Evolutionary conservation across 1,140 invertebrate species (phyloP).

Genomic region (Drosophila carrolli): DNA sequence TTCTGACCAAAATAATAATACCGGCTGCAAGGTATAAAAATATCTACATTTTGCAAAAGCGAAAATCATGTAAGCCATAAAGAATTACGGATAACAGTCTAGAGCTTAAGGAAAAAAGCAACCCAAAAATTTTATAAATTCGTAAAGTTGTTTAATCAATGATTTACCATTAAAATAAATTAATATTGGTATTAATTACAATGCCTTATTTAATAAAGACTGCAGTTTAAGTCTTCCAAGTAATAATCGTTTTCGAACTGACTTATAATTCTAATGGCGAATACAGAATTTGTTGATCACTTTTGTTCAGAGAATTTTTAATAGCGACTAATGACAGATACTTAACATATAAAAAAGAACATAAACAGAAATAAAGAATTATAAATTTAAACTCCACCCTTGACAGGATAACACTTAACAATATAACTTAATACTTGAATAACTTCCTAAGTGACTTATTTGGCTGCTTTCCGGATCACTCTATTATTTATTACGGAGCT

Average conservation of each 20-base stretch:
- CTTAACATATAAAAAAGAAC: neutral
- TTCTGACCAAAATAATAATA: too few species aligned
- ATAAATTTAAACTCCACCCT: neutral
- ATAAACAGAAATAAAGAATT: conserved; percentile 2
- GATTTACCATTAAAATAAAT: conserved; percentile 1
- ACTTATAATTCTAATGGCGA: neutral
- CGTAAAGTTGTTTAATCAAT: neutral
- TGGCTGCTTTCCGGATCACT: neutral
- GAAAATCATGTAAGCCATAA: too few species aligned
- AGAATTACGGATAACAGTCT: too few species aligned
- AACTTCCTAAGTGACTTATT: neutral
- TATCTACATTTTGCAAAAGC: too few species aligned
- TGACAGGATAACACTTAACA: conserved; percentile 16
- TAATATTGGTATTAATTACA: neutral
- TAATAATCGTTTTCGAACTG: neutral
- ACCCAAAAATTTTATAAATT: neutral
- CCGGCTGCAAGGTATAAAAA: too few species aligned
- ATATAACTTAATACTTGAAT: conserved; percentile 24
- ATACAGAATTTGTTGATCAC: neutral
- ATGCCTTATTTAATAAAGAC: neutral
- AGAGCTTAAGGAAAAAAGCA: neutral
- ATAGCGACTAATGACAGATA: neutral
- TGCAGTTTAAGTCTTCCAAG: neutral
- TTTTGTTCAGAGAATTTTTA: neutral
- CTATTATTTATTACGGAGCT: neutral